Percentiles rank a stretch among this genome's conserved stretches.
phyloP scores from a whole-genome alignment of 1,140 invertebrate species.

The Drosophila melanogaster region DNA sequence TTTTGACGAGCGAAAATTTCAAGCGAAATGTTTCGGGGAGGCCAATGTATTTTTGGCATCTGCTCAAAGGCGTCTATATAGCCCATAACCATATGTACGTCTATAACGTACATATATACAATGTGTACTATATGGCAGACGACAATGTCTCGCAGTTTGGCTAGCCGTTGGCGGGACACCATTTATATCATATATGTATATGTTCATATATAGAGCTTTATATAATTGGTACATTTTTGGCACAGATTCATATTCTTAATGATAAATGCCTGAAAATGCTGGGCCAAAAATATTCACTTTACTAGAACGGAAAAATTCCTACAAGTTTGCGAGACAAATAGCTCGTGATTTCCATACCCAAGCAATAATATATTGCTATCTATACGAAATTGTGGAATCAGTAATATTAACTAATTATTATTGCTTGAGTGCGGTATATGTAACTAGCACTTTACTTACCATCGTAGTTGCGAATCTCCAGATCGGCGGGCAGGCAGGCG shows the following conservation, averaged over 20 bases:
- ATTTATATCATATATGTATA: constrained; percentile 14
- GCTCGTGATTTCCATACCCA: neutral
- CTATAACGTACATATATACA: constrained; percentile 26
- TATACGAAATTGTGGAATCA: too few relatives aligned
- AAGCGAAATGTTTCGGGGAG: constrained; percentile 47
- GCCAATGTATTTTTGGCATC: constrained; percentile 73
- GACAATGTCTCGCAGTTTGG: constrained; percentile 76
- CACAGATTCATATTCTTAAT: constrained; percentile 35
- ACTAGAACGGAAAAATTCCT: neutral
- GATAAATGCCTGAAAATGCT: constrained; percentile 17
- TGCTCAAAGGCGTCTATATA: constrained; percentile 40
- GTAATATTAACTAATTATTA: too few relatives aligned
- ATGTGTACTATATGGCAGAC: constrained; percentile 27
- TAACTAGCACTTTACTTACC: constrained; percentile 86
- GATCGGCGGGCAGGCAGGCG: constrained; percentile 86
- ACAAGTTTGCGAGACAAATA: neutral
- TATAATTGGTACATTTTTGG: constrained; percentile 46
- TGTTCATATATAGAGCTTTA: constrained; percentile 28
- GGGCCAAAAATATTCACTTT: constrained; percentile 28
- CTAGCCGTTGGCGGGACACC: constrained; percentile 78
- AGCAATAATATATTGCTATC: too few relatives aligned
- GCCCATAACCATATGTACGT: constrained; percentile 21
- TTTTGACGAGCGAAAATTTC: constrained; percentile 52
- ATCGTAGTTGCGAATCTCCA: constrained; percentile 92
- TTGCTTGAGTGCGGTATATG: too few relatives aligned